Conservation (phyloP, 1,140 invertebrate genomes). For the Druon quercuslanigerum region DNA sequence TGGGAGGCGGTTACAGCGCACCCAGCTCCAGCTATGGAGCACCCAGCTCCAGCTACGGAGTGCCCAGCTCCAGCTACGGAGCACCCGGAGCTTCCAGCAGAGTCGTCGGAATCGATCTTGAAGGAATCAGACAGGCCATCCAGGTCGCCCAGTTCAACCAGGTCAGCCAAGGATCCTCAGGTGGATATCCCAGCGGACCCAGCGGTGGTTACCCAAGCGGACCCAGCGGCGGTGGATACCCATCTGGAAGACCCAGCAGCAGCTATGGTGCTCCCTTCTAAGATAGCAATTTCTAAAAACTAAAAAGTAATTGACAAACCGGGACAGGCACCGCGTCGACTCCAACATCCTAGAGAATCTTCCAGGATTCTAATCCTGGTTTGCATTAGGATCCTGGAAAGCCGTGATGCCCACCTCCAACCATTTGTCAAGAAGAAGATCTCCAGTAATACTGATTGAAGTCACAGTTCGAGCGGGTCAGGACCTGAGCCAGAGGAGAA, state of each 20-base stretch:
- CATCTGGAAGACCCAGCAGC: slow-evolving; percentile 69
- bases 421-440: background rate
- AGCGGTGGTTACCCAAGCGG: slow-evolving; percentile 78
- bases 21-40: slow-evolving; percentile 74
- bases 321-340: slow-evolving; percentile 34
- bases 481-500: background rate
- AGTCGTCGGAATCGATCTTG: slow-evolving; percentile 85
- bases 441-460: background rate
- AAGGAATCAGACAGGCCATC: slow-evolving; percentile 85
- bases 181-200: slow-evolving; percentile 62
- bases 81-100: slow-evolving; percentile 79
- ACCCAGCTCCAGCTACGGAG: slow-evolving; percentile 72
- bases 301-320: background rate
- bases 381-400: background rate
- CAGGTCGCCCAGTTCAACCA: slow-evolving; percentile 85
- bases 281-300: slow-evolving; percentile 12
- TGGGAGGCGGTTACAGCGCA: slow-evolving; percentile 71
- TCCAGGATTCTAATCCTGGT: background rate
- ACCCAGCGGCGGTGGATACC: slow-evolving; percentile 75
- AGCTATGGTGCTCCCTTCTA: slow-evolving; percentile 66
- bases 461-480: slow-evolving; percentile 40
- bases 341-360: background rate
- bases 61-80: slow-evolving; percentile 75
- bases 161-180: slow-evolving; percentile 56
- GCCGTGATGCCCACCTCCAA: background rate